Evolutionary conservation across 2,113 vertebrate genomes (phyloP).

Genomic region (Apteryx owenii): DNA sequence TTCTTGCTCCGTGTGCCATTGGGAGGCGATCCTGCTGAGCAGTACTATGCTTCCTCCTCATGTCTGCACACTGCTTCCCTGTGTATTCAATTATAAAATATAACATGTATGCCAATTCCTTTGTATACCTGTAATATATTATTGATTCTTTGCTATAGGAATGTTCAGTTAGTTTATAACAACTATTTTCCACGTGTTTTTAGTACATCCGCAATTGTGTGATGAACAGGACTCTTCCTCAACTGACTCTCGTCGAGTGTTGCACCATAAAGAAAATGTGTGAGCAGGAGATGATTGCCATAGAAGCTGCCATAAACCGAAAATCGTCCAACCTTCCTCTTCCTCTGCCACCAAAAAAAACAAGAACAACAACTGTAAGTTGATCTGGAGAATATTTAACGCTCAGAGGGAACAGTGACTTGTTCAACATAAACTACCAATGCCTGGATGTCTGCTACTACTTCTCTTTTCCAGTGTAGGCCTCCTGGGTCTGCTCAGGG

Average conservation of each 20-base stretch:
- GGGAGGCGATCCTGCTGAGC: neutral
- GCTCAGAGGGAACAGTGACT: neutral
- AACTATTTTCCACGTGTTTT: neutral
- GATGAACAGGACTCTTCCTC: conserved; percentile 87
- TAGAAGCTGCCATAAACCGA: conserved; percentile 87
- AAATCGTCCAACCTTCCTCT: conserved; percentile 90
- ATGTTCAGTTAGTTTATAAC: neutral
- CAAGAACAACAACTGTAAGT: conserved; percentile 86
- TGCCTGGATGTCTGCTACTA: neutral
- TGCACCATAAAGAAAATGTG: conserved; percentile 89
- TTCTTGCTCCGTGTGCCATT: neutral
- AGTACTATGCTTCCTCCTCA: accelerated
- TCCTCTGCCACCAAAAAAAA: conserved; percentile 94
- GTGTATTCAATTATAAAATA: neutral
- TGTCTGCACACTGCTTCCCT: neutral
- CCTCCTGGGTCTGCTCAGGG: neutral
- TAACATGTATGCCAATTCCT: neutral
- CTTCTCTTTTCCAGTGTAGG: neutral
- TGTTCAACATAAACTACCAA: neutral
- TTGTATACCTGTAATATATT: neutral
- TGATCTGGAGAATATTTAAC: neutral
- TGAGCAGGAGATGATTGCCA: conserved; percentile 89
- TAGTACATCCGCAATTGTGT: conserved; percentile 92
- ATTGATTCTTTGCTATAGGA: neutral
- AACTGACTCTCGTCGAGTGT: conserved; percentile 90